A percentile compares a stretch with the other conserved stretches of the same genome.
Evolutionary conservation across 1,140 invertebrate genomes (phyloP).

Genomic region (Eueides isabella): DNA sequence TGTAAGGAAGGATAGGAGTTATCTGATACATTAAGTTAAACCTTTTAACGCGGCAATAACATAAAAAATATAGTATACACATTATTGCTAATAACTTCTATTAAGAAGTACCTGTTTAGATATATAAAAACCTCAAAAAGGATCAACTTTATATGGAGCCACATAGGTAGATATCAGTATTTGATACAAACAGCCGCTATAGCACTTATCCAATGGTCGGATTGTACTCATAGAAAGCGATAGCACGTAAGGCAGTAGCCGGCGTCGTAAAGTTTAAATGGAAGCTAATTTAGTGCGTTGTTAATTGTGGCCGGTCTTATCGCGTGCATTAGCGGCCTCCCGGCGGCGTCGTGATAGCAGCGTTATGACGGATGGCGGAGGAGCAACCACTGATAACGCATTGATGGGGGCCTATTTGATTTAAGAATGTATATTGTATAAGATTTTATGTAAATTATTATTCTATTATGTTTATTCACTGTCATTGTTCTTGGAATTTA

Average conservation of each 20-base stretch:
- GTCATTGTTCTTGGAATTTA: neutral
- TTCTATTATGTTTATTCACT: neutral
- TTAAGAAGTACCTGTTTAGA: neutral
- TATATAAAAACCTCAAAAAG: neutral
- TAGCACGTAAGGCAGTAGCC: conserved; percentile 77
- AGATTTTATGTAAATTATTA: conserved; percentile 12
- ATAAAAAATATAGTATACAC: neutral
- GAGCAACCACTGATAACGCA: conserved; percentile 26
- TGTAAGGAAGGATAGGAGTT: conserved; percentile 39
- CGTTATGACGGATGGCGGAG: conserved; percentile 69
- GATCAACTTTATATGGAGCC: neutral
- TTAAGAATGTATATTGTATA: neutral
- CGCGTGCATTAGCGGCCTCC: conserved; percentile 71
- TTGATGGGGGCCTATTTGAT: conserved; percentile 32
- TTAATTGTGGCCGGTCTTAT: conserved; percentile 78
- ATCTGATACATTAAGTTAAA: conserved; percentile 25
- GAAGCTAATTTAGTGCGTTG: conserved; percentile 78
- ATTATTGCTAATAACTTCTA: conserved; percentile 6
- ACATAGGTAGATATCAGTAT: neutral
- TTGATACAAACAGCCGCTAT: neutral
- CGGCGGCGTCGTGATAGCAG: conserved; percentile 53
- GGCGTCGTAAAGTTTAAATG: conserved; percentile 79
- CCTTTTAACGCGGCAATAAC: conserved; percentile 19
- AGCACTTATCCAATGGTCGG: conserved; percentile 2
- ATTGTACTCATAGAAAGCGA: conserved; percentile 20